Conservation (phyloP, 2,888 invertebrate species). For the Oscheius sp. region DNA sequence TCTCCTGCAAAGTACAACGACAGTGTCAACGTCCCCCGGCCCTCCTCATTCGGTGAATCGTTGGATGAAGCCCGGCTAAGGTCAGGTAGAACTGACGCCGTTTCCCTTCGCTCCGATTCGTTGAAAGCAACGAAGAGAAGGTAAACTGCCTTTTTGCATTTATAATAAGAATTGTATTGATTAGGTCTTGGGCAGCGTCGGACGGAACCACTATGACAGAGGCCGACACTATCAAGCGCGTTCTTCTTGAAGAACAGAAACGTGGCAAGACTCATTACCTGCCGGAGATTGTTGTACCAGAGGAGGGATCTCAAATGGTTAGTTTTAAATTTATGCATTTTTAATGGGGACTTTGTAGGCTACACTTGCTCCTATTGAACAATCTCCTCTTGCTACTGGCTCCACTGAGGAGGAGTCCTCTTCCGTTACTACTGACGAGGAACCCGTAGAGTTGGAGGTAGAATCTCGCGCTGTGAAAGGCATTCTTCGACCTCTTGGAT, state of each 20-base stretch:
- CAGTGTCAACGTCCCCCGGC: slow-evolving; percentile 40
- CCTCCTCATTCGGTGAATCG: slow-evolving; percentile 40
- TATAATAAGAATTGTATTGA: not conserved
- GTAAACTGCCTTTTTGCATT: slow-evolving; percentile 11
- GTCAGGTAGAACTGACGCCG: slow-evolving; percentile 61
- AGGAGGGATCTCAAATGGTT: not conserved
- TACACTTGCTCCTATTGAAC: not conserved
- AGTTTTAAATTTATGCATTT: not conserved
- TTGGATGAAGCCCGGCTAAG: slow-evolving; percentile 52
- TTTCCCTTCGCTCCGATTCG: slow-evolving; percentile 68
- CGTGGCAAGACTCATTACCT: slow-evolving; percentile 56
- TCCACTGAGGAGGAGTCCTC: slow-evolving; percentile 33
- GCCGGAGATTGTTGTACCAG: slow-evolving; percentile 42
- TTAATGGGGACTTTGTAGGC: not conserved
- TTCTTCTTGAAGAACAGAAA: slow-evolving; percentile 65
- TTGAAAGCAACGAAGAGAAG: slow-evolving; percentile 71
- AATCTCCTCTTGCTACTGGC: not conserved
- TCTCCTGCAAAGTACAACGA: slow-evolving; percentile 17
- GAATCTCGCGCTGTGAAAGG: slow-evolving; percentile 54
- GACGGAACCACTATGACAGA: slow-evolving; percentile 60
- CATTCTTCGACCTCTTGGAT: slow-evolving; percentile 58
- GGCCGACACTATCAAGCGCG: slow-evolving; percentile 61
- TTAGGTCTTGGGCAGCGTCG: slow-evolving; percentile 70
- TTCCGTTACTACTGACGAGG: slow-evolving; percentile 31
- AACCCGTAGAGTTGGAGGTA: slow-evolving; percentile 31